These are phyloP conservation scores for Cataglyphis cursor DNA, from an alignment of 2,888 invertebrate species.

Conservation along the genomic window DNA sequence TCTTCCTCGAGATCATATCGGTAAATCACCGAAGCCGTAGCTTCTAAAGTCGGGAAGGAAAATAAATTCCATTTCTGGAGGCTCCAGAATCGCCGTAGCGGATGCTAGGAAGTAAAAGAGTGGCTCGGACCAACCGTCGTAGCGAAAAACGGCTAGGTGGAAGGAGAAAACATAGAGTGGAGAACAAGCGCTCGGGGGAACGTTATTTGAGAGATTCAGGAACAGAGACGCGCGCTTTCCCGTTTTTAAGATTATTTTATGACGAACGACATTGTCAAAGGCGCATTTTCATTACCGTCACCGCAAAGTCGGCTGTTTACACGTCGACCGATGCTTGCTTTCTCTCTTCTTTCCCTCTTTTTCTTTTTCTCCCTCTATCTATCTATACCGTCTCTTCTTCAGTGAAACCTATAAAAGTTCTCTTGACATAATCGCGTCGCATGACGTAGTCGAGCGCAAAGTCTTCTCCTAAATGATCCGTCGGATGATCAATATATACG, in stretches of 20 bases:
- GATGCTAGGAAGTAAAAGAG: slow-evolving; percentile 73
- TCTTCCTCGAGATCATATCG: slow-evolving; percentile 65
- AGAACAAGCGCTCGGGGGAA: slow-evolving; percentile 66
- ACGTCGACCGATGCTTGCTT: slow-evolving; percentile 18
- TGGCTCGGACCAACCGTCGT: slow-evolving; percentile 59
- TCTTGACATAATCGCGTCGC: slow-evolving; percentile 18
- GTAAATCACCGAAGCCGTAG: slow-evolving; percentile 73
- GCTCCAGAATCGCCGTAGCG: slow-evolving; percentile 62
- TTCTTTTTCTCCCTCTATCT: not conserved
- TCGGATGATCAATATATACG: slow-evolving; percentile 16
- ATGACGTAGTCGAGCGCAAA: slow-evolving; percentile 13
- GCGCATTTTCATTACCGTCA: slow-evolving; percentile 63
- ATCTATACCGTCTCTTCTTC: not conserved
- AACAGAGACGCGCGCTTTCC: slow-evolving; percentile 48
- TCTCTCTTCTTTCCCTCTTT: not conserved
- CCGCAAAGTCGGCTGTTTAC: slow-evolving; percentile 23
- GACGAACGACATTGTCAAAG: slow-evolving; percentile 68
- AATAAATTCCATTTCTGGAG: slow-evolving; percentile 78
- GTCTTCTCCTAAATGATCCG: not conserved
- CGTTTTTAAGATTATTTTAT: slow-evolving; percentile 67
- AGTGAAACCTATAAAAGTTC: slow-evolving; percentile 50
- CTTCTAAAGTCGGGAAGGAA: slow-evolving; percentile 69
- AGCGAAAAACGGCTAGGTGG: slow-evolving; percentile 27
- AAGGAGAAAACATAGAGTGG: slow-evolving; percentile 36
- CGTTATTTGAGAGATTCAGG: slow-evolving; percentile 64